phyloP scores from a whole-genome alignment of 2,797 vertebrate species.

The Neomorphus geoffroyi region DNA sequence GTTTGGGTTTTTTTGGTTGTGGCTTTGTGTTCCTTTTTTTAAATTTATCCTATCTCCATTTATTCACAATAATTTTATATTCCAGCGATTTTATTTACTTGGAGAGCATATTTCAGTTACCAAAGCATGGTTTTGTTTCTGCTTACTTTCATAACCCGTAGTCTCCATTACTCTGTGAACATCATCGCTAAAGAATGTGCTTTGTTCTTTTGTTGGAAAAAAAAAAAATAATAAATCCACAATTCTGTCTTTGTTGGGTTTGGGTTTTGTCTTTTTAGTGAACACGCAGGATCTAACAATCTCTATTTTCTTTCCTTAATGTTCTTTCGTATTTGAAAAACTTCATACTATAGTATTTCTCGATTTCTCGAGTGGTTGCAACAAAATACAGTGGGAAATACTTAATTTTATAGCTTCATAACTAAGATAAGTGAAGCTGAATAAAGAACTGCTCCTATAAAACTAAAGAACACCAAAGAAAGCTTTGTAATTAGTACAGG shows the following conservation, averaged over 20 bases:
- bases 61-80: background rate
- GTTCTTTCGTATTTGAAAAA: background rate
- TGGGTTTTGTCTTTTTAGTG: background rate
- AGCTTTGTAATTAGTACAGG: background rate
- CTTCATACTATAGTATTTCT: background rate
- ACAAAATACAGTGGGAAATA: slow-evolving; percentile 26
- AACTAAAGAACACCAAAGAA: background rate
- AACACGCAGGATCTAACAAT: background rate
- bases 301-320: background rate
- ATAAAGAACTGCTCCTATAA: background rate
- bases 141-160: background rate
- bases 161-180: background rate
- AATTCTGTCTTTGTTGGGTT: background rate
- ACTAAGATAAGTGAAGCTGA: slow-evolving; percentile 14
- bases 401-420: background rate
- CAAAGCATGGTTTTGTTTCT: background rate
- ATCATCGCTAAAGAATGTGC: background rate
- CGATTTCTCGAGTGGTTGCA: background rate
- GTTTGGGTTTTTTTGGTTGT: background rate
- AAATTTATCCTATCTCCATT: background rate
- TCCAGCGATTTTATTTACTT: background rate
- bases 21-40: background rate
- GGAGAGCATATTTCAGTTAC: background rate
- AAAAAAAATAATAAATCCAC: background rate
- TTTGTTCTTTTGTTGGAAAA: background rate